Conservation (phyloP, 64 coral and sea anemone species). For the Dendronephthya gigantea region DNA sequence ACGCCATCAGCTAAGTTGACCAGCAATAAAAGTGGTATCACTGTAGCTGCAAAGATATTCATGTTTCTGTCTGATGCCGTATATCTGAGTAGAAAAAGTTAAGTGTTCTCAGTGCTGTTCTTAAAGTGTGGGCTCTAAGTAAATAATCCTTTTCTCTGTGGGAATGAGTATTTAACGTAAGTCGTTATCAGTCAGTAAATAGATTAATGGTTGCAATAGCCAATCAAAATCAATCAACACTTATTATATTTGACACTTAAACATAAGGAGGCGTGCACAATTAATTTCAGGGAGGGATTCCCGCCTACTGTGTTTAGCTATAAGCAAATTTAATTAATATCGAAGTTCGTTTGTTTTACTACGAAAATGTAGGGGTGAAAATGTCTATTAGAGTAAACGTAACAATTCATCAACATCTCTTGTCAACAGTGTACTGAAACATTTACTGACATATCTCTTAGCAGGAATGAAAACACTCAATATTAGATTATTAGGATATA, state of each 20-base stretch:
- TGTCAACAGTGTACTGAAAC: too few species aligned
- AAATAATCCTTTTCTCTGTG: neutral
- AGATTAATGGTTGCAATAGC: neutral
- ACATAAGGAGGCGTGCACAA: neutral
- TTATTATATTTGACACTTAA: neutral
- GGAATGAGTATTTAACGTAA: constrained; percentile 5
- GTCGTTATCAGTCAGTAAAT: neutral
- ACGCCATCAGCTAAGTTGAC: neutral
- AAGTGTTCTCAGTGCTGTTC: neutral
- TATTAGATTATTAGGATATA: neutral
- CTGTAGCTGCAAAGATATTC: neutral
- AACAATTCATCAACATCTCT: too few species aligned
- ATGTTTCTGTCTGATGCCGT: neutral
- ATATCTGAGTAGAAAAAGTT: neutral
- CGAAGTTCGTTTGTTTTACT: neutral
- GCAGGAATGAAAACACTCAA: neutral
- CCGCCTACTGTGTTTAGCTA: constrained; percentile 1
- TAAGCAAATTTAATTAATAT: constrained; percentile 1
- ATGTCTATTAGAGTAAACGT: neutral
- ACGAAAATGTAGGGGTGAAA: neutral
- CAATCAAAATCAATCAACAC: neutral
- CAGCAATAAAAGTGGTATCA: neutral
- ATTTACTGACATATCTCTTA: too few species aligned
- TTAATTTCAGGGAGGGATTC: neutral
- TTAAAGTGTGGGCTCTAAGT: too few species aligned